Percentiles rank a stretch among this genome's conserved stretches.
These are phyloP conservation scores for Phyto melanocephala DNA, from an alignment of 2,888 invertebrate genomes.

Conservation along the genomic window DNA sequence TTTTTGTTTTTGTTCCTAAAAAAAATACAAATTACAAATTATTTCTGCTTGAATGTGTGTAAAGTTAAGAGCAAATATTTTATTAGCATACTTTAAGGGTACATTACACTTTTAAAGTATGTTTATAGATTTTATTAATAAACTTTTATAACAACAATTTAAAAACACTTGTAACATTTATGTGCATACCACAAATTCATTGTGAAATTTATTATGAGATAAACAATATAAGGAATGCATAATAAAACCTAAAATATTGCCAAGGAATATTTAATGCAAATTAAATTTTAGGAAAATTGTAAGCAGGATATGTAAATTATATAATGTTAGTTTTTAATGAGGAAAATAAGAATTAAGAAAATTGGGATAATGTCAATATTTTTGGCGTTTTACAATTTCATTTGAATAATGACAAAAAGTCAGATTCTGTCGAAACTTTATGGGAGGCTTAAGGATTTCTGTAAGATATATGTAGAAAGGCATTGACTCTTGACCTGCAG, in stretches of 20 bases:
- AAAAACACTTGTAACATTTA: background rate
- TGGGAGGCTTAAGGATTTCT: no score
- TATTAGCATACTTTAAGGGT: background rate
- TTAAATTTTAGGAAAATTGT: background rate
- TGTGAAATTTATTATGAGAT: background rate
- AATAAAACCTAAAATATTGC: background rate
- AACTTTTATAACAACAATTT: constrained; percentile 3
- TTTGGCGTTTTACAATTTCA: no score
- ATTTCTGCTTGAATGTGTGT: background rate
- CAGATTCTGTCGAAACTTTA: no score
- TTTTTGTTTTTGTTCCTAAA: background rate
- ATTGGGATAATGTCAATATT: no score
- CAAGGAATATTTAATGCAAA: no score
- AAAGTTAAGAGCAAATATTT: background rate
- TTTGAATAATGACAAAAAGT: no score
- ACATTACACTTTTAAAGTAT: background rate
- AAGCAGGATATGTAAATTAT: background rate
- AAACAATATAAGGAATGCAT: background rate
- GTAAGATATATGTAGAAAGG: no score
- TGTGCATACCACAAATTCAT: background rate
- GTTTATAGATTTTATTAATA: background rate
- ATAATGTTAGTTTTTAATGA: no score
- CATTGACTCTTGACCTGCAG: no score
- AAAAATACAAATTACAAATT: background rate
- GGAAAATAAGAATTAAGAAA: no score